Base-by-base conservation (phyloP, 1,140 invertebrate species). In the Bombyx mandarina region DNA sequence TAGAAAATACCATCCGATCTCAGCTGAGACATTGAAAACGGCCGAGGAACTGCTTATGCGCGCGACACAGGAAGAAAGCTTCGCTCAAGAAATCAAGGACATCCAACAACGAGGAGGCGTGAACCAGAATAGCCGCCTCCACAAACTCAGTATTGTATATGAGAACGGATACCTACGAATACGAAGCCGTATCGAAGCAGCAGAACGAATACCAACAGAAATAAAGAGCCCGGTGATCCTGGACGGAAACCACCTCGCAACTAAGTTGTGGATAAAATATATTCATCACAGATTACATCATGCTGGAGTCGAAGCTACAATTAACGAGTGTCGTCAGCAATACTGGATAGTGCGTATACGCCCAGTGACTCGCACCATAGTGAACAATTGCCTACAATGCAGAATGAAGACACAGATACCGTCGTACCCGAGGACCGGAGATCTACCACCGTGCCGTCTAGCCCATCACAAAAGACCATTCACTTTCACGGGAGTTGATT, bases 401-500 rank as follows among this genome's bases (percentile, higher is more conserved):
- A 47, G 7, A 45, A 45, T 58, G 7, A 42, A 47, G 7, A 35
- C 35, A n/a, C 12, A 45, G 1, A 12, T 6, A 7, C 53, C 59
- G 1, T 26, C 10, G 6, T 7, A 35, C 6, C 54, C 45, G 10
- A 51, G 51, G n/a, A 54, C 43, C 1, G 60, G 54, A 3, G 46
- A 61, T 9, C 35, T 57, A 6, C 55, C 55, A n/a, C 6, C 6
- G 12, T 49, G 18, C 18, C 8, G 63, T 7, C 22, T 75, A 2
- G 45, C 43, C 0, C 45, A 57, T 9, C 26, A 56, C 8, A 5
- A 58, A 9, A 50, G 57, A 0, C 65, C 73, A 1, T 78, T 82
- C 42, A 65, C 62, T 0, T 55, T 62, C 43, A 59, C 54, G 6
- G 76, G 70, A 0, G n/a, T 79, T 0, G 73, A 81, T 54, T 82